These are phyloP conservation scores for Eumerus sabulonum DNA, from an alignment of 2,888 invertebrate species.

Conservation along the genomic window DNA sequence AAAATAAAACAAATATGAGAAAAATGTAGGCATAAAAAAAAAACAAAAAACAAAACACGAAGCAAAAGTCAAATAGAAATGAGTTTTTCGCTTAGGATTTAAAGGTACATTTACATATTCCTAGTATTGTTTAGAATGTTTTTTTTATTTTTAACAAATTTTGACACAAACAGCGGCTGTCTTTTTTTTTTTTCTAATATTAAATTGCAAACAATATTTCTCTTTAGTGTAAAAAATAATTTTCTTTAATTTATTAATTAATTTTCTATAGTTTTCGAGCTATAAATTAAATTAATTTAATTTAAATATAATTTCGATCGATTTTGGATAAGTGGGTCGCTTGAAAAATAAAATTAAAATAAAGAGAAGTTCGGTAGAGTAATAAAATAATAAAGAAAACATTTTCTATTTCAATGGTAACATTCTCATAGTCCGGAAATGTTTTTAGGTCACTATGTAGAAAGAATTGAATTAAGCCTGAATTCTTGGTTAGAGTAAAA, in stretches of 20 bases:
- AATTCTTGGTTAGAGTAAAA: too few relatives aligned
- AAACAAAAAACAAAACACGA: too few relatives aligned
- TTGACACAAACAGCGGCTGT: conserved; percentile 10
- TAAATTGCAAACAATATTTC: too few relatives aligned
- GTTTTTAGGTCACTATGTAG: too few relatives aligned
- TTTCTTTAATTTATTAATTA: conserved; percentile 1
- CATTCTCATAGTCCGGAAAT: too few relatives aligned
- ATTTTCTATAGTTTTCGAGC: conserved; percentile 25
- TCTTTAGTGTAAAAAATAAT: conserved; percentile 11
- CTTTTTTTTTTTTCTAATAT: conserved; percentile 45
- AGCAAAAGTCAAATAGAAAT: conserved; percentile 60
- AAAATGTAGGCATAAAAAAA: conserved; percentile 56
- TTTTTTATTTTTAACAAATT: conserved; percentile 37
- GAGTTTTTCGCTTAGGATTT: conserved; percentile 60
- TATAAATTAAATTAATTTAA: conserved; percentile 27
- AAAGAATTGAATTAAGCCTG: too few relatives aligned
- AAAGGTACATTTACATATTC: conserved; percentile 39
- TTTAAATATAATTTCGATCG: background rate
- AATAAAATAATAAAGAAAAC: too few relatives aligned
- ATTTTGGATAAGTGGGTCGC: conserved; percentile 56
- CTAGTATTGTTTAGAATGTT: conserved; percentile 5
- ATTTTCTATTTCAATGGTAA: too few relatives aligned
- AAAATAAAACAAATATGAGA: conserved; percentile 32
- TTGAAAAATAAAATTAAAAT: too few relatives aligned
- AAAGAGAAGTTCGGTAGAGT: too few relatives aligned